Conservation (phyloP, 1,140 invertebrate genomes). For the Aphelenchoides avenae region DNA sequence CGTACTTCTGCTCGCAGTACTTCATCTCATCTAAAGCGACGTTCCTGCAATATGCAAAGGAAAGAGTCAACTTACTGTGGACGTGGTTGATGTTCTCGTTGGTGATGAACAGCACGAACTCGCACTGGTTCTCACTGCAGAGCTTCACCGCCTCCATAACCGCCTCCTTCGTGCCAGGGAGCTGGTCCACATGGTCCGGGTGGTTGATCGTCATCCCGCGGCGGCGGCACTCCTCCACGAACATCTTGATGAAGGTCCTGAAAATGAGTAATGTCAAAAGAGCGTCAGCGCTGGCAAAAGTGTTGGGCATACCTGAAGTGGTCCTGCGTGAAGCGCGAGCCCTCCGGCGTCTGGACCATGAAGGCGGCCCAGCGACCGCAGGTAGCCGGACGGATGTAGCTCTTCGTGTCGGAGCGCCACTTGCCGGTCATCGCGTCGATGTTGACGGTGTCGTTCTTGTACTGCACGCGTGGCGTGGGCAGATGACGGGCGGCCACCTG, state of each 20-base stretch:
- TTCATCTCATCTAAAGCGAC: conserved; percentile 25
- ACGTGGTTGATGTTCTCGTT: conserved; percentile 20
- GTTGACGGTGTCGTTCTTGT: no score
- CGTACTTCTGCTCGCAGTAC: conserved; percentile 28
- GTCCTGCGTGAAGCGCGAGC: no score
- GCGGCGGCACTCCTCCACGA: conserved; percentile 15
- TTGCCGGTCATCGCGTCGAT: no score
- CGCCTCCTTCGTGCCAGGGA: neutral
- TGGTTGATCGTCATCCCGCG: conserved; percentile 9
- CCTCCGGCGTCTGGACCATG: no score
- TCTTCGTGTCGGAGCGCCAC: no score
- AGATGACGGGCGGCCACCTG: no score
- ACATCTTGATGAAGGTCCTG: conserved; percentile 16
- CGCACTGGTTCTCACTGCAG: conserved; percentile 15
- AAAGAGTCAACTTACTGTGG: conserved; percentile 13
- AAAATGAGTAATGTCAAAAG: conserved; percentile 15
- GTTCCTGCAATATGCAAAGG: neutral
- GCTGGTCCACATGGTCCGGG: neutral
- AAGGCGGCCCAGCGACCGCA: no score
- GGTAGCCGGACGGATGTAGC: no score
- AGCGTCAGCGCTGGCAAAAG: no score
- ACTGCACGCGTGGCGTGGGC: no score
- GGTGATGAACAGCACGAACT: conserved; percentile 35
- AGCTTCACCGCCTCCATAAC: conserved; percentile 7
- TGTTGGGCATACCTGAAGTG: no score